These are phyloP conservation scores for Macaria notata DNA, from an alignment of 2,888 invertebrate genomes.

Conservation along the genomic window DNA sequence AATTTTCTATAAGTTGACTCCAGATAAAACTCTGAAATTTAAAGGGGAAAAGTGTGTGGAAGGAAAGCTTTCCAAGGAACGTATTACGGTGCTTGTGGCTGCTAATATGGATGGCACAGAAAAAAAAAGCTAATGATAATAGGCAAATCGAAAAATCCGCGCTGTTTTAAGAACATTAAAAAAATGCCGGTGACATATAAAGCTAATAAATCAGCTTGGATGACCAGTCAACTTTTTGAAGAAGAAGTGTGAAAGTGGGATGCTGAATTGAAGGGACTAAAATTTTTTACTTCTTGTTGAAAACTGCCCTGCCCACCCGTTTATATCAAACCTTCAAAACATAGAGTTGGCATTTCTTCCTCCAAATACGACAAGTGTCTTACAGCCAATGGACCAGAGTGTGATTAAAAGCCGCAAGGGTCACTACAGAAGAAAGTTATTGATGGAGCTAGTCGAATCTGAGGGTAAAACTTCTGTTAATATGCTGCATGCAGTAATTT, in stretches of 20 bases:
- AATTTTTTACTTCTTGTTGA: no score
- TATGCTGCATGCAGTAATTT: slow-evolving; percentile 37
- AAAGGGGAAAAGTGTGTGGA: slow-evolving; percentile 43
- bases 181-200: slow-evolving; percentile 40
- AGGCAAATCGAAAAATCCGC: slow-evolving; percentile 45
- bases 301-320: not conserved
- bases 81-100: slow-evolving; percentile 45
- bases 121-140: slow-evolving; percentile 46
- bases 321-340: slow-evolving; percentile 34
- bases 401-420: slow-evolving; percentile 39
- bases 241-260: slow-evolving; percentile 28
- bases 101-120: slow-evolving; percentile 46
- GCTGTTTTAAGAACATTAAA: slow-evolving; percentile 47
- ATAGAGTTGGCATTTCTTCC: slow-evolving; percentile 45
- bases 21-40: slow-evolving; percentile 40
- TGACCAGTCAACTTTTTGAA: slow-evolving; percentile 37
- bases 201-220: slow-evolving; percentile 41
- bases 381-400: slow-evolving; percentile 42
- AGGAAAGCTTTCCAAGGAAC: slow-evolving; percentile 41
- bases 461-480: slow-evolving; percentile 36
- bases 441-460: slow-evolving; percentile 21
- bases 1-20: slow-evolving; percentile 40
- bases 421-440: slow-evolving; percentile 37
- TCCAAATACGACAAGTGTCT: slow-evolving; percentile 40
- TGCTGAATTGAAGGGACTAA: slow-evolving; percentile 39